Evolutionary conservation across 2,888 invertebrate genomes (phyloP).

Genomic region (Seladonia tumulorum): DNA sequence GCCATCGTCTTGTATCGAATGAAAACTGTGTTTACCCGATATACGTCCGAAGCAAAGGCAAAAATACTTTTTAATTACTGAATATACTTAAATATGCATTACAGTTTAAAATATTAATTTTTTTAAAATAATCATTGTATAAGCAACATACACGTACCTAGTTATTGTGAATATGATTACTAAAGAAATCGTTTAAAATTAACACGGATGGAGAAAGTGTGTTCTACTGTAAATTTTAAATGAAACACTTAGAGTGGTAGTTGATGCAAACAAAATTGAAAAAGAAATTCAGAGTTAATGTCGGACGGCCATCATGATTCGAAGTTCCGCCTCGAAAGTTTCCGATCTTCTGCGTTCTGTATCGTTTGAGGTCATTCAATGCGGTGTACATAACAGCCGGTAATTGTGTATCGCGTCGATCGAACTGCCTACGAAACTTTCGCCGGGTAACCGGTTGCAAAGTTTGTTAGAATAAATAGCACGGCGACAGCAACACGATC

Average conservation of each 20-base stretch:
- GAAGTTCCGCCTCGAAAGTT: neutral
- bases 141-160: neutral
- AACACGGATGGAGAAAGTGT: neutral
- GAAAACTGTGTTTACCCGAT: too few relatives aligned
- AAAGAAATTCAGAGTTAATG: neutral
- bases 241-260: neutral
- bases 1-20: too few relatives aligned
- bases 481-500: neutral
- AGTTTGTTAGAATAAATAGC: constrained; percentile 12
- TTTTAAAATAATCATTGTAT: too few relatives aligned
- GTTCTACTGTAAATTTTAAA: neutral
- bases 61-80: too few relatives aligned
- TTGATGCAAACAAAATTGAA: neutral
- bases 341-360: neutral
- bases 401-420: neutral
- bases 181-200: neutral
- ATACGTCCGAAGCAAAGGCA: too few relatives aligned
- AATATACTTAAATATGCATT: neutral
- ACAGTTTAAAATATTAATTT: neutral
- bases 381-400: neutral
- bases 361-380: neutral
- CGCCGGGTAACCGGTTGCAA: neutral
- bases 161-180: neutral
- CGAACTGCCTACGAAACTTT: neutral
- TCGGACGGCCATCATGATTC: neutral